phyloP scores from a whole-genome alignment of 2,888 invertebrate species.

The Norana najaformis region DNA sequence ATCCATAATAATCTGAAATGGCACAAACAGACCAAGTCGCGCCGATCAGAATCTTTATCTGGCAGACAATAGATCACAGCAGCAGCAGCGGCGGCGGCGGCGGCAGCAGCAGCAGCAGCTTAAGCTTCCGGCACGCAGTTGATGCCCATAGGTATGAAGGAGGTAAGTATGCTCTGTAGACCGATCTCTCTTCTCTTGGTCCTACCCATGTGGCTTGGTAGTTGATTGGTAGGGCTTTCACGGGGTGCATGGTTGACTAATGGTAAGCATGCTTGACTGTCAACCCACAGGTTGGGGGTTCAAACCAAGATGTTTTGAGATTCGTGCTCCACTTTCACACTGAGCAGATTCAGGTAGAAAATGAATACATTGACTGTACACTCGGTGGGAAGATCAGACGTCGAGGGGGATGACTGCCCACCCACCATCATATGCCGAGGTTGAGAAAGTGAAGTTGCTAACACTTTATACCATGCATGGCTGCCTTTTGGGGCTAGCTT shows the following conservation, averaged over 20 bases:
- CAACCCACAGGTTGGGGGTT: neutral
- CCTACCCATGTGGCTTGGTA: neutral
- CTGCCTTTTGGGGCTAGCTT: too few relatives aligned
- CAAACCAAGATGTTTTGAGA: neutral
- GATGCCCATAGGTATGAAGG: neutral
- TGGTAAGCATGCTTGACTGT: neutral
- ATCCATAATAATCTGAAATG: conserved; percentile 13
- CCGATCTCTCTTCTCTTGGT: neutral
- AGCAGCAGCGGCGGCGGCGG: neutral
- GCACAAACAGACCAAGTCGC: conserved; percentile 13
- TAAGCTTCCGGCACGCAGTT: neutral
- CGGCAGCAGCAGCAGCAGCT: too few relatives aligned
- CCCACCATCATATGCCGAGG: too few relatives aligned
- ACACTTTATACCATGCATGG: too few relatives aligned
- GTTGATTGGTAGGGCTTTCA: neutral
- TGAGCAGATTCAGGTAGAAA: too few relatives aligned
- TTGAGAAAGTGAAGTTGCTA: too few relatives aligned
- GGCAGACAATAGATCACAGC: conserved; percentile 6
- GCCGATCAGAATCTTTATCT: neutral
- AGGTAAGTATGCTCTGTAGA: neutral
- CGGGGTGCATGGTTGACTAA: neutral
- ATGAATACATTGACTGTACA: too few relatives aligned
- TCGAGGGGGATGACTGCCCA: too few relatives aligned
- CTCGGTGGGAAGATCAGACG: too few relatives aligned
- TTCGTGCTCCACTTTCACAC: neutral